Base-by-base conservation (phyloP, 2,113 vertebrate species). In the Pelvicachromis taeniatus region DNA sequence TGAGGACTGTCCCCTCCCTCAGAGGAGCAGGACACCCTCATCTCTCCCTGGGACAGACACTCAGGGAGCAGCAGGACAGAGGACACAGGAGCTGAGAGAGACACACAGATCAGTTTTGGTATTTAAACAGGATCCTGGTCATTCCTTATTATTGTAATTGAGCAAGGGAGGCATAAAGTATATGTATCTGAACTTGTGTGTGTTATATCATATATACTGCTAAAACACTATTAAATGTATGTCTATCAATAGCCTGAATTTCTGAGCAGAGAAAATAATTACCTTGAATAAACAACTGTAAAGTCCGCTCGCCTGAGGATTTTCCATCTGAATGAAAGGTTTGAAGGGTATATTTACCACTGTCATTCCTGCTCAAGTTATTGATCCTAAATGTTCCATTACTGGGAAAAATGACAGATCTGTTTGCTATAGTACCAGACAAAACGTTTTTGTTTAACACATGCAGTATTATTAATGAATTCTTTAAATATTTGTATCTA, bases 21-120 rank as follows among this genome's bases (percentile, higher is more conserved):
- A 61, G 82, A 83, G 65, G 80, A 89, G 16, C 94, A 94, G 82
- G 82, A 84, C 77, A 88, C 86, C 52, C 3, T 86, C 84, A 7
- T 78, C 88, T 80, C 65, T 88, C 90, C 91, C 63, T 86, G 35
- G 31, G 90, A 84, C 70, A 90, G 61, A 94, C 92, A 94, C 29
- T 33, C 16, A 61, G 58, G 33, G 21, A 0, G 0, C 33, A 61
- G 35, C n/a, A 14, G 35, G 7, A 40, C 61, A 65, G 61, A 65
- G 0, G 11, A 40, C 61, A 65, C 61, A 40, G 61, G 61, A 65
- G 3, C 61, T 65, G 9, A 5, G 54, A 58, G 16, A 61, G 33
- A 61, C 0, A 59, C 26, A 61, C 29, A 61, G 29, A 68, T 68
- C 12, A 16, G 0, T 0, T 68, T 14, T 42, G 38, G 4, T 68